Evolutionary conservation across 1,140 invertebrate genomes (phyloP).

Genomic region (Drosophila sulfurigaster): DNA sequence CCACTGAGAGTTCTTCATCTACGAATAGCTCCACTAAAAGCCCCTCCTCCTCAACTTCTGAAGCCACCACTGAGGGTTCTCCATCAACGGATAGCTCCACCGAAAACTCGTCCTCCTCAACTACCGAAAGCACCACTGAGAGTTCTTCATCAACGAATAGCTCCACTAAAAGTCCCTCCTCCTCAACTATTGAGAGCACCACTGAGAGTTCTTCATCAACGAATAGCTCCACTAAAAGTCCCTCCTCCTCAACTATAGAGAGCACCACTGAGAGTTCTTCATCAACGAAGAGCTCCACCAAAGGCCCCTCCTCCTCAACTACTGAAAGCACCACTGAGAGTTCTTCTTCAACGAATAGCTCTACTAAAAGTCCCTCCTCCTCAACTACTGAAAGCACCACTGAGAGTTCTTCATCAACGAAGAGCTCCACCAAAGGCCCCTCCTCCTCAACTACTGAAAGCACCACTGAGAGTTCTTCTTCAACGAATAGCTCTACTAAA

Average conservation of each 20-base stretch:
- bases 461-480: not conserved
- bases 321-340: constrained; percentile 8
- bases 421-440: constrained; percentile 1
- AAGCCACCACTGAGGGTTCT: not conserved
- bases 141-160: not conserved
- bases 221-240: not conserved
- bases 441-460: constrained; percentile 8
- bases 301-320: not conserved
- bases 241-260: constrained; percentile 3
- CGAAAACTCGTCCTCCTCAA: not conserved
- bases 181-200: too few relatives aligned
- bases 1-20: too few relatives aligned
- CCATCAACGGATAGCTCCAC: constrained; percentile 3
- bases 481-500: too few relatives aligned
- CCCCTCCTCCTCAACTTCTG: too few relatives aligned
- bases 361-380: too few relatives aligned
- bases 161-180: too few relatives aligned
- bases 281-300: too few relatives aligned
- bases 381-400: too few relatives aligned
- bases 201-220: not conserved
- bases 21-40: too few relatives aligned
- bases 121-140: constrained; percentile 6
- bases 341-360: not conserved
- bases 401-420: not conserved
- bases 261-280: constrained; percentile 2